These are phyloP conservation scores for Megalops atlanticus DNA, from an alignment of 2,113 vertebrate genomes.

Conservation along the genomic window DNA sequence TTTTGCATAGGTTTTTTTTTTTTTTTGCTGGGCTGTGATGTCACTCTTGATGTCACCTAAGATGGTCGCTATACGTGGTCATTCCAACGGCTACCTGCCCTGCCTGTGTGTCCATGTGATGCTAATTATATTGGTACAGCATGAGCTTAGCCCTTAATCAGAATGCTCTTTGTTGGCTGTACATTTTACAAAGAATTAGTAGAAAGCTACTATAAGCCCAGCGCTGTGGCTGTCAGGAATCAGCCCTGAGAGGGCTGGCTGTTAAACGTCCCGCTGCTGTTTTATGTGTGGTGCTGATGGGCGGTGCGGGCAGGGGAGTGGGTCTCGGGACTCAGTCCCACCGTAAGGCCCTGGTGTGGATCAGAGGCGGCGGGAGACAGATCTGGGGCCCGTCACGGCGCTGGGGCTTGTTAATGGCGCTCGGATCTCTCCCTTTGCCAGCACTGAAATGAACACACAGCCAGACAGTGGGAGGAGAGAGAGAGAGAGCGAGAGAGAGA, in stretches of 20 bases:
- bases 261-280: too few species aligned
- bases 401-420: neutral
- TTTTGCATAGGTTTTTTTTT: conserved; percentile 37
- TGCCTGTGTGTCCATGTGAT: neutral
- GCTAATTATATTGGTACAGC: neutral
- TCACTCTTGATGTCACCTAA: conserved; percentile 32
- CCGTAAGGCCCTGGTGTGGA: too few species aligned
- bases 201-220: too few species aligned
- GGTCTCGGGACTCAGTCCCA: too few species aligned
- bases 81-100: too few species aligned
- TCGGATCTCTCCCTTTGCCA: neutral
- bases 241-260: too few species aligned
- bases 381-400: neutral
- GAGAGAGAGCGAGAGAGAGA: conserved; percentile 40
- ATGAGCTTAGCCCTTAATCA: neutral
- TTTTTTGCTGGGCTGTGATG: conserved; percentile 54
- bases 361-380: neutral
- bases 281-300: too few species aligned
- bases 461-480: neutral
- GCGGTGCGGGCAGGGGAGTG: too few species aligned
- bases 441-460: neutral
- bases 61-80: neutral
- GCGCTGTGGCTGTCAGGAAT: too few species aligned
- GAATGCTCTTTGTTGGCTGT: neutral
- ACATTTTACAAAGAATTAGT: too few species aligned